phyloP scores from a whole-genome alignment of 2,888 invertebrate species.

The Leptothorax acervorum region DNA sequence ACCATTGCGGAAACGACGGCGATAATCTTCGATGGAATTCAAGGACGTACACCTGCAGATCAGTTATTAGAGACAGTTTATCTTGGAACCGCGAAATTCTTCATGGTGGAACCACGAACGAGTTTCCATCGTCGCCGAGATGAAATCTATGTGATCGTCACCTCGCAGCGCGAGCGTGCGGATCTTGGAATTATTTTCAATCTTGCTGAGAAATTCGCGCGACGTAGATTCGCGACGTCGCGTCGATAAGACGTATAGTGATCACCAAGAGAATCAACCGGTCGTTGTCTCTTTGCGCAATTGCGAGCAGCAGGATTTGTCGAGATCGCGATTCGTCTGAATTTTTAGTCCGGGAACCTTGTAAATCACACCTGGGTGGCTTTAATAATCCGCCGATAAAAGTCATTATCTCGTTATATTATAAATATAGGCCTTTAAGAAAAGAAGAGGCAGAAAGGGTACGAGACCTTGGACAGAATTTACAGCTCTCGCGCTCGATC shows the following conservation, averaged over 20 bases:
- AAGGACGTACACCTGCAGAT: neutral
- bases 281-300: neutral
- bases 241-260: neutral
- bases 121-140: neutral
- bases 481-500: neutral
- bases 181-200: neutral
- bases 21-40: neutral
- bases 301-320: neutral
- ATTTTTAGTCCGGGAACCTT: neutral
- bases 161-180: neutral
- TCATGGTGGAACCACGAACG: neutral
- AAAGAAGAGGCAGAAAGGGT: neutral
- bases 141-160: neutral
- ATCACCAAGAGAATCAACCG: neutral
- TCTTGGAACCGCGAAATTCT: neutral
- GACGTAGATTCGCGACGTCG: neutral
- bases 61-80: neutral
- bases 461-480: constrained; percentile 7
- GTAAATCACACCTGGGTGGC: neutral
- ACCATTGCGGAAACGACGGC: neutral
- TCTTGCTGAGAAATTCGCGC: neutral
- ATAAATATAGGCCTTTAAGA: constrained; percentile 18
- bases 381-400: constrained; percentile 24
- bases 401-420: constrained; percentile 20
- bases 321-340: neutral